These are phyloP conservation scores for Meiosimyza decipiens DNA, from an alignment of 2,888 invertebrate genomes.

Conservation along the genomic window DNA sequence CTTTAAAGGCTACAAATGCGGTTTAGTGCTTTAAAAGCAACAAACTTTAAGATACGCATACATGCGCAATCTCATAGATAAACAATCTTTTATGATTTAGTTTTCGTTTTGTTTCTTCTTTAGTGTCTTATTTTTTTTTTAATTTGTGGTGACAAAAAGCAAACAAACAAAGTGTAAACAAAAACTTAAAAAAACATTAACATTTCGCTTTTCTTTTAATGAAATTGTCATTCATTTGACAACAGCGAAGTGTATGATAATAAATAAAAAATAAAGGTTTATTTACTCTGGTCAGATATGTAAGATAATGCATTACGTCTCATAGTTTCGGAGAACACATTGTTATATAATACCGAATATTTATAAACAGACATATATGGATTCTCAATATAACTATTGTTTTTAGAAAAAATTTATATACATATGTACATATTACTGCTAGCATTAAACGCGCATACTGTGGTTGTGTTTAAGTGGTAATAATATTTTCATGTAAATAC, in stretches of 20 bases:
- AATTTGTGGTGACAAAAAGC: conserved; percentile 6
- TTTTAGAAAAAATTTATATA: too few species aligned
- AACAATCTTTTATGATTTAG: conserved; percentile 12
- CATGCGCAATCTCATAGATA: neutral
- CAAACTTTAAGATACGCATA: neutral
- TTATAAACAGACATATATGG: too few species aligned
- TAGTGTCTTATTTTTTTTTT: neutral
- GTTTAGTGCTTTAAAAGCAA: neutral
- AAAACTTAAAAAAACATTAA: conserved; percentile 1
- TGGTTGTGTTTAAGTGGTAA: too few species aligned
- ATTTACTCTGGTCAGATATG: too few species aligned
- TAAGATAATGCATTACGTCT: too few species aligned
- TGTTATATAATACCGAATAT: too few species aligned
- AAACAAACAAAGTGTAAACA: conserved; percentile 5
- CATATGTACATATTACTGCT: too few species aligned
- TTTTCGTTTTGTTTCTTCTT: conserved; percentile 10
- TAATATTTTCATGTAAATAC: too few species aligned
- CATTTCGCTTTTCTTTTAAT: conserved; percentile 15
- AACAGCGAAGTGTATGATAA: neutral
- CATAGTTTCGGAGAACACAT: too few species aligned
- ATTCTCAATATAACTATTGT: too few species aligned
- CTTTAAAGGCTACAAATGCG: neutral
- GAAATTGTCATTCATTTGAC: conserved; percentile 37
- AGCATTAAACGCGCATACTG: too few species aligned
- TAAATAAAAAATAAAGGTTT: too few species aligned